Conservation (phyloP, 2,797 vertebrate genomes). For the Halcyon smyrnensis region DNA sequence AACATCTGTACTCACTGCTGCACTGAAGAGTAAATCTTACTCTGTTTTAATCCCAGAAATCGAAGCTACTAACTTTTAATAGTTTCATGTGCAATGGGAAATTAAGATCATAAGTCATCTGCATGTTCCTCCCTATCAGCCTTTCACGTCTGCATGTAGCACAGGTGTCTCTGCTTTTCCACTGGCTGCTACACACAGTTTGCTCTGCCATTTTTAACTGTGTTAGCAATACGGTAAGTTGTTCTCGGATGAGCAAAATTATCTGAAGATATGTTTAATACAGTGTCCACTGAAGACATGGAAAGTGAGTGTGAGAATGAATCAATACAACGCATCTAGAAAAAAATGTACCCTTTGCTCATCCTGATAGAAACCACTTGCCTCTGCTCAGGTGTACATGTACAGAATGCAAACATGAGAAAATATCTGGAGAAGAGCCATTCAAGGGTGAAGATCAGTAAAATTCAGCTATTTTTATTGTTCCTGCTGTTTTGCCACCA, state of each 20-base stretch:
- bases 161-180: neutral
- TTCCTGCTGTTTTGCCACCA: neutral
- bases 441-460: neutral
- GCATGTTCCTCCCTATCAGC: neutral
- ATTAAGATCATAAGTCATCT: neutral
- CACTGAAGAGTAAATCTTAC: neutral
- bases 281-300: neutral
- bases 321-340: neutral
- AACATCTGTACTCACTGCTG: neutral
- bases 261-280: neutral
- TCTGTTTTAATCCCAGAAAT: neutral
- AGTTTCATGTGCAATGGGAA: neutral
- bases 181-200: neutral
- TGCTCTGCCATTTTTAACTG: neutral
- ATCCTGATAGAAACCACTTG: neutral
- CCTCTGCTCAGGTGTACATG: neutral
- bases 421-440: neutral
- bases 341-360: neutral
- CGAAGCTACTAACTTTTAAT: neutral
- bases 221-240: neutral
- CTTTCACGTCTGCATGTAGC: neutral
- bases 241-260: neutral
- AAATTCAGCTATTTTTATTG: constrained; percentile 2
- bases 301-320: neutral
- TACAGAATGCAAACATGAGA: neutral